Evolutionary conservation across 2,888 invertebrate genomes (phyloP), one percentile per base, ranked within the genome.

Genomic region (Drosophila leonis): DNA sequence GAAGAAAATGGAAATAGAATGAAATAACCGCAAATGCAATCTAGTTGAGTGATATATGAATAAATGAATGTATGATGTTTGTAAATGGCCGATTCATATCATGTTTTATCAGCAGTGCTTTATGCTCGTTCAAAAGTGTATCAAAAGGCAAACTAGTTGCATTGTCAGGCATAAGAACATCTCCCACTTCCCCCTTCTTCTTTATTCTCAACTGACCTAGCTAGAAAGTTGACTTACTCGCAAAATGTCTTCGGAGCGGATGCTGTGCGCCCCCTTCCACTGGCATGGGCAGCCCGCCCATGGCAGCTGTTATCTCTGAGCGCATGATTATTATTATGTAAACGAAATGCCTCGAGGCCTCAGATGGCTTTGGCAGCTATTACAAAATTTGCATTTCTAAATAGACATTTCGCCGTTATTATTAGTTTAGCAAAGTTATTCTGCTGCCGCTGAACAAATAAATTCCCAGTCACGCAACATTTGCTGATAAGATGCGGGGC

Each of bases 371-470:
- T 71, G 56, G 33, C 46, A 44, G 63, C 75, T 66, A 68, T 82
- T 74, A 82, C 46, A 44, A 67, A 83, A 88, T 88, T 88, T 88
- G 79, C 84, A 86, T 88, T 86, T 84, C 55, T 83, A 86, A 81
- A 86, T 86, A 75, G 65, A 65, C 72, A 77, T 77, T 79, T 77
- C 70, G 67, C 82, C 69, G 72, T 80, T 72, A 72, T 83, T 80
- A 79, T 86, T 80, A 74, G 83, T 79, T 78, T 41, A 52, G 65
- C 65, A 67, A 56, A 79, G 63, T 75, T 78, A 44, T 61, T 59
- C 70, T 20, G 3, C 56, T 20, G 3, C 56, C 4, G 5, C 31
- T 12, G 39, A 31, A 42, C 41, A 56, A 33, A 56, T 46, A 65
- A 78, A 82, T 68, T 82, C 70, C 66, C 41, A 55, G 52, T 51